Evolutionary conservation across 2,797 vertebrate species (phyloP).

Genomic region (Clarias pachynema): DNA sequence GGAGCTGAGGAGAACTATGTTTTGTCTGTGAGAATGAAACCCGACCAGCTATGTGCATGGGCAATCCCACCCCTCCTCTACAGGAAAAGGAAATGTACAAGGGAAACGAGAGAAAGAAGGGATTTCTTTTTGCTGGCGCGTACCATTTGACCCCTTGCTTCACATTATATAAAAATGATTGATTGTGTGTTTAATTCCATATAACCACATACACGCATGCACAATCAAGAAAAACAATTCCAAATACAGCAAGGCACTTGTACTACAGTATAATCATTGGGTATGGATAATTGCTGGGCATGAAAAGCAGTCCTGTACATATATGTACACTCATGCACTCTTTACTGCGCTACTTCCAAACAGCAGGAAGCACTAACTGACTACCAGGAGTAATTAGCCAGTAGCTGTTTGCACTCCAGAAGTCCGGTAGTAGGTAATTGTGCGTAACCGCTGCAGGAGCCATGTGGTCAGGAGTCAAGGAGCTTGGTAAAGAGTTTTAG

Average conservation of each 20-base stretch:
- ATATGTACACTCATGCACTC: neutral
- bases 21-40: conserved; percentile 14
- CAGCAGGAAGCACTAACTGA: neutral
- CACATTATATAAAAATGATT: conserved; percentile 11
- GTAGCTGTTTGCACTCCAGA: neutral
- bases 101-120: neutral
- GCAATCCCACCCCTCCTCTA: neutral
- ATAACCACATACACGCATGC: conserved; percentile 16
- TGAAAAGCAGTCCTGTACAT: neutral
- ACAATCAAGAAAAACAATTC: neutral
- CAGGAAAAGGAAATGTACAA: neutral
- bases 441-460: neutral
- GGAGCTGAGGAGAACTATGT: neutral
- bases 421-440: neutral
- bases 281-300: neutral
- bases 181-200: neutral
- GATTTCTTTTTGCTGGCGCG: neutral
- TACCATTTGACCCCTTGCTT: neutral
- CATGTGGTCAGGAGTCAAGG: neutral
- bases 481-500: neutral
- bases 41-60: neutral
- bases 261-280: neutral
- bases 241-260: neutral
- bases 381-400: neutral
- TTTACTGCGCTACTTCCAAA: neutral